These are phyloP conservation scores for Axis porcinus DNA, from an alignment of 2,113 vertebrate genomes.

Conservation along the genomic window DNA sequence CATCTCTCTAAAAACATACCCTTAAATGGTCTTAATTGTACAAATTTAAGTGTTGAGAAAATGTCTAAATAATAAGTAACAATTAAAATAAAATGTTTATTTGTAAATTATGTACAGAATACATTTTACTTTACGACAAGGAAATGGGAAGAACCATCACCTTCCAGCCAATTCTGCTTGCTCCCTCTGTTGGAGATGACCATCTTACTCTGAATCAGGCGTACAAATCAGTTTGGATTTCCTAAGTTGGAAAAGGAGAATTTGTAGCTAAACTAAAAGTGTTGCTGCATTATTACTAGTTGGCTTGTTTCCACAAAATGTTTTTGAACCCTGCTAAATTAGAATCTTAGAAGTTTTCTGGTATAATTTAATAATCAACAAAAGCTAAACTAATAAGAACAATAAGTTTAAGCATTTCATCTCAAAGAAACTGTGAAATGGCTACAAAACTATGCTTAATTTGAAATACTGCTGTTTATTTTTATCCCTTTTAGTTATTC, in stretches of 20 bases:
- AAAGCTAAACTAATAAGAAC: constrained; percentile 65
- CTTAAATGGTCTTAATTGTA: constrained; percentile 81
- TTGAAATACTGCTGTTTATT: constrained; percentile 76
- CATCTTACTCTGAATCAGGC: constrained; percentile 68
- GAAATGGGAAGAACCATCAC: constrained; percentile 47
- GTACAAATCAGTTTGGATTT: constrained; percentile 83
- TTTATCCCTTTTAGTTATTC: constrained; percentile 74
- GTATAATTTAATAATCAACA: constrained; percentile 74
- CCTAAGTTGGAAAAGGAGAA: constrained; percentile 78
- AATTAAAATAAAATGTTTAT: constrained; percentile 87
- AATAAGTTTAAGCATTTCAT: constrained; percentile 74
- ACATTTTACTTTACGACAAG: constrained; percentile 74
- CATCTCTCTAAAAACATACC: constrained; percentile 78
- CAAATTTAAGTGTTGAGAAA: constrained; percentile 82
- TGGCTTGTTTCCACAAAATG: constrained; percentile 72
- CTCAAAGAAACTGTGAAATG: constrained; percentile 76
- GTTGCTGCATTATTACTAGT: constrained; percentile 67
- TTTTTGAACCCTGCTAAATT: constrained; percentile 75
- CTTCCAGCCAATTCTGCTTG: constrained; percentile 65
- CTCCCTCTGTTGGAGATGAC: constrained; percentile 75
- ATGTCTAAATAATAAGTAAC: constrained; percentile 86
- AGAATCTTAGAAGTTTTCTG: constrained; percentile 71
- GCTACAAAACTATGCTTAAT: constrained; percentile 73
- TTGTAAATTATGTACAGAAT: constrained; percentile 87
- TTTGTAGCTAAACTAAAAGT: constrained; percentile 75